A percentile compares a stretch with the other conserved stretches of the same genome.
Evolutionary conservation across 1,140 invertebrate species (phyloP).

Genomic region (Phymorhynchus buccinoides): DNA sequence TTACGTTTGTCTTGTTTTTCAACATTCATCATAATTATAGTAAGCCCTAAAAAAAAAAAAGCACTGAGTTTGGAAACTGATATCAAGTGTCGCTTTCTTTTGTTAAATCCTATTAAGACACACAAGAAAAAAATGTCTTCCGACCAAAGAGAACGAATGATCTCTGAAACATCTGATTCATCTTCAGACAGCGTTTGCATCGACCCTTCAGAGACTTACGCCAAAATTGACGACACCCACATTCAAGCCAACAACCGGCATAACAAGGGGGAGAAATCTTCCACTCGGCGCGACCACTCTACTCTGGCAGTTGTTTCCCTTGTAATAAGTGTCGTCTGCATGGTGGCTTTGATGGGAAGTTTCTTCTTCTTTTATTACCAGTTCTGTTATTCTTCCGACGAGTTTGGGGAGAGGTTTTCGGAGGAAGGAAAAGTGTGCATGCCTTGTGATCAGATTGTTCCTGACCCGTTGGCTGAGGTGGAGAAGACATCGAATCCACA

Average conservation of each 20-base stretch:
- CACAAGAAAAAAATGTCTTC: too few relatives aligned
- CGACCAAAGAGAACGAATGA: too few relatives aligned
- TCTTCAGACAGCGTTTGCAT: too few relatives aligned
- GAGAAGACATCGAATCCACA: not conserved
- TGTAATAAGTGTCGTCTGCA: constrained; percentile 21
- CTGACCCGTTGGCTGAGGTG: not conserved
- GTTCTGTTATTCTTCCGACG: not conserved
- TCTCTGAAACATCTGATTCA: too few relatives aligned
- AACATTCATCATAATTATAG: too few relatives aligned
- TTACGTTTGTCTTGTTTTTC: too few relatives aligned
- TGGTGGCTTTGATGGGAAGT: not conserved
- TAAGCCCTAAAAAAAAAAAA: too few relatives aligned
- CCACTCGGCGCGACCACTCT: not conserved
- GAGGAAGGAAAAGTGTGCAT: not conserved
- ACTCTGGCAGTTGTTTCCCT: not conserved
- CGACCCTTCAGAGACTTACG: not conserved
- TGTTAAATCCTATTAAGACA: too few relatives aligned
- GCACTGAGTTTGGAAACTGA: too few relatives aligned
- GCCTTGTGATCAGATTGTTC: constrained; percentile 1
- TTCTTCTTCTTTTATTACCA: not conserved
- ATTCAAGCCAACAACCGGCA: not conserved
- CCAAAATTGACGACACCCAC: not conserved
- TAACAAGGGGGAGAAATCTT: constrained; percentile 1
- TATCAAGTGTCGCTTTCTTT: too few relatives aligned
- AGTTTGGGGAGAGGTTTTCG: not conserved